These are phyloP conservation scores for Cherax destructor DNA, from an alignment of 1,140 invertebrate genomes.

Conservation along the genomic window DNA sequence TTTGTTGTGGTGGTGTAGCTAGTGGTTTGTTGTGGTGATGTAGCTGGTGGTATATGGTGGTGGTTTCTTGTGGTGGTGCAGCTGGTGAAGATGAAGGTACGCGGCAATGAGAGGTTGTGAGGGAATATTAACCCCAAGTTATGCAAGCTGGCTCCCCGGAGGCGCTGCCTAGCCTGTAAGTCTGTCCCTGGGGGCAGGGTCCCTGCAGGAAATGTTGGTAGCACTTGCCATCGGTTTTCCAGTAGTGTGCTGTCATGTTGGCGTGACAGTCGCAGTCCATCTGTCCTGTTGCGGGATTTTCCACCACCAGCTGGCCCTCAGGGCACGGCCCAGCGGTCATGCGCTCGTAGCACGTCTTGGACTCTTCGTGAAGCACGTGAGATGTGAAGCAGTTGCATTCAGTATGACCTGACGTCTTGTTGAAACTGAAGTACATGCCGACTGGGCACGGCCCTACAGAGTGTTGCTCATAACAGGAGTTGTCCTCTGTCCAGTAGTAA, in stretches of 20 bases:
- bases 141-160: constrained; percentile 70
- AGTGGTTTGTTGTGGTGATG: not conserved
- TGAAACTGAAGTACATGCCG: constrained; percentile 74
- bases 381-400: constrained; percentile 73
- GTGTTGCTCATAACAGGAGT: constrained; percentile 73
- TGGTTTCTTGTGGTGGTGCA: not conserved
- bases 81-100: constrained; percentile 28
- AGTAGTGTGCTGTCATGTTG: constrained; percentile 71
- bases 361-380: constrained; percentile 72
- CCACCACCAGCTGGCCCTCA: constrained; percentile 72
- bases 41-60: not conserved
- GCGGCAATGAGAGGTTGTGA: not conserved
- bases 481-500: constrained; percentile 72
- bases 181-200: constrained; percentile 72
- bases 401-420: constrained; percentile 71
- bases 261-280: constrained; percentile 72
- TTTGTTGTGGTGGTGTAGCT: too few species aligned
- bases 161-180: constrained; percentile 70
- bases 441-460: constrained; percentile 73
- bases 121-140: constrained; percentile 66
- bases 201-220: constrained; percentile 73
- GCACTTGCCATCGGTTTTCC: constrained; percentile 69
- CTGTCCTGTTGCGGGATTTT: constrained; percentile 47
- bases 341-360: constrained; percentile 73
- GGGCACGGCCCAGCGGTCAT: constrained; percentile 72